phyloP scores from a whole-genome alignment of 1,140 invertebrate genomes.

The Meloidogyne hapla region DNA sequence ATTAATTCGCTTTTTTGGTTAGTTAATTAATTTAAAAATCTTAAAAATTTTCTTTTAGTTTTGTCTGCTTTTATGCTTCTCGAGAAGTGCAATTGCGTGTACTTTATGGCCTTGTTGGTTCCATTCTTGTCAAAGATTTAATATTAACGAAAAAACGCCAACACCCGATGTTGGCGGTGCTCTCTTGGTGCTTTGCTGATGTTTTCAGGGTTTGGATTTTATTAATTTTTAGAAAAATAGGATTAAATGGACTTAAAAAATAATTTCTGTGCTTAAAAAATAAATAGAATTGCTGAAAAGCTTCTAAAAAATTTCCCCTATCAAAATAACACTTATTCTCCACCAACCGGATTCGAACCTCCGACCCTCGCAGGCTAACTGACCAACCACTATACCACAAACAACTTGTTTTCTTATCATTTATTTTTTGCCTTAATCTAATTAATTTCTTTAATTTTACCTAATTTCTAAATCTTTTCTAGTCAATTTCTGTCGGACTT shows the following conservation, averaged over 20 bases:
- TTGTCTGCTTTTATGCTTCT: slow-evolving; percentile 30
- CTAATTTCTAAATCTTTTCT: slow-evolving; percentile 18
- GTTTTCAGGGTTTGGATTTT: slow-evolving; percentile 32
- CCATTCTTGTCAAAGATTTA: slow-evolving; percentile 31
- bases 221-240: not conserved
- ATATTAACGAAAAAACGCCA: slow-evolving; percentile 29
- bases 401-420: not conserved
- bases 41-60: slow-evolving; percentile 23
- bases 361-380: not conserved
- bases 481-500: slow-evolving; percentile 16
- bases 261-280: too few species aligned
- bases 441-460: not conserved
- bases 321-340: too few species aligned
- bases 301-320: not conserved
- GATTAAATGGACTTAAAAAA: not conserved
- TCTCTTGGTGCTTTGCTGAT: slow-evolving; percentile 31
- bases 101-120: slow-evolving; percentile 29
- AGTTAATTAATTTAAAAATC: not conserved
- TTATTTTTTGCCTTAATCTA: not conserved
- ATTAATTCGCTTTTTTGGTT: slow-evolving; percentile 38
- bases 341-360: not conserved
- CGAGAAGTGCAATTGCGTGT: slow-evolving; percentile 24
- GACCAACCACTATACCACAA: not conserved
- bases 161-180: slow-evolving; percentile 24
- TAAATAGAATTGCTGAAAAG: too few species aligned